Base-by-base conservation (phyloP, 2,797 vertebrate species). In the Tangara arthus region DNA sequence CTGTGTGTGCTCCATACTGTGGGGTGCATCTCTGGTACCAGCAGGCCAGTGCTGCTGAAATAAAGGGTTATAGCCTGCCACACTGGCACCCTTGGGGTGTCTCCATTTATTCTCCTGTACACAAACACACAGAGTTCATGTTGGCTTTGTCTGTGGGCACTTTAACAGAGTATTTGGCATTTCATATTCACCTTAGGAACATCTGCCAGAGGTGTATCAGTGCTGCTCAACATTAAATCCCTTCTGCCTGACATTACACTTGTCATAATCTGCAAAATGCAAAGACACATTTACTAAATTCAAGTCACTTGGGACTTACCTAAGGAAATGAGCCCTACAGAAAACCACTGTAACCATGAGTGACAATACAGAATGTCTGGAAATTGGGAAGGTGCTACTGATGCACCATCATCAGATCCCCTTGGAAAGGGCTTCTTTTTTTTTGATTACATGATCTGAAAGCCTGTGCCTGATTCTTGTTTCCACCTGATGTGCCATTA, bases 171-270 rank as follows among this genome's bases (percentile, higher is more conserved):
- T 66, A 76, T 94, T 94, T 95, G 76, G 89, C 73, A 87, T 88
- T 82, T 60, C 37, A 23, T 57, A 82, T 35, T 91, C 89, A 80
- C 64, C 59, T 91, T 37, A 79, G 83, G 72, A 95, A 88, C 27
- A 57, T 79, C 82, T 91, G 88, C 80, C 61, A 91, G 52, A 87
- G 72, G 91, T 5, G 1, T 93, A 83, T 78, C 94, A 93, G 88
- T 82, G 63, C 69, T 83, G 65, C 69, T 89, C 90, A 88, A 84
- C 93, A 94, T 91, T 84, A 66, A 96, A 95, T 91, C 93, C 79
- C 52, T 66, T 92, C 84, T 90, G 64, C 73, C 94, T 95, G 93
- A 82, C 18, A 2, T 69, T 85, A 69, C 59, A 72, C 39, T 85
- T 96, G 82, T 88, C 82, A 90, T 15, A 85, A 53, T 17, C 35